Base-by-base conservation (phyloP, 2,888 invertebrate species). In the Griposia aprilina region DNA sequence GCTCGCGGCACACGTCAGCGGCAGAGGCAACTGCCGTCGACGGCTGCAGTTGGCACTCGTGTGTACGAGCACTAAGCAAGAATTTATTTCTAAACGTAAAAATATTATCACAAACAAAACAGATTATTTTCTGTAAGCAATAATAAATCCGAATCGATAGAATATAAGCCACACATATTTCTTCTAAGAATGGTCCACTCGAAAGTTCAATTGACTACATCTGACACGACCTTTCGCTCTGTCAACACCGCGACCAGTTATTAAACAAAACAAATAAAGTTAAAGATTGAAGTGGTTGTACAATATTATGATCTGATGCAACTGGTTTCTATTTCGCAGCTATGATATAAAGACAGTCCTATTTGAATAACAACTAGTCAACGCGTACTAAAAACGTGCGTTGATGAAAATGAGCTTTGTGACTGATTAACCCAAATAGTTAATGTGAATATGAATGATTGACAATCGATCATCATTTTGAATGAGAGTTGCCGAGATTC, bases 221-320 rank as follows among this genome's bases (percentile, higher is more conserved):
- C 55, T 60, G 52, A 67, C 52, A 36, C 69, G 84, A 83, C 80
- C 79, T 83, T 74, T 83, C 59, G 57, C 41, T 70, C 13, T 73
- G 73, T 79, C 79, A 68, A 74, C 80, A 83, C 67, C 26, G 23
- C 59, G 36, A 74, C 60, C 59, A 83, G 73, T 74, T 83, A 71
- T 59, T 70, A 68, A 71, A 71, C 69, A 67, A 83, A 83, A 62
- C 79, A 83, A 83, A 83, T 74, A 79, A 70, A 70, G 50, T n/a
- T 55, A 62, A 65, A 50, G 23, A 63, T 30, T 74, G 36, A 63
- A 75, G 69, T 69, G 48, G 30, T 60, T 20, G 8, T 63, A n/a
- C 65, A 48, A 55, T 70, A 59, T 60, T 36, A 68, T 60, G 63
- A 76, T 62, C 57, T 86, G 73, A 63, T 59, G 83, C 66, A 83